A percentile compares a stretch with the other conserved stretches of the same genome.
phyloP scores from a whole-genome alignment of 2,888 invertebrate species.

The Hirtodrosophila cameraria region DNA sequence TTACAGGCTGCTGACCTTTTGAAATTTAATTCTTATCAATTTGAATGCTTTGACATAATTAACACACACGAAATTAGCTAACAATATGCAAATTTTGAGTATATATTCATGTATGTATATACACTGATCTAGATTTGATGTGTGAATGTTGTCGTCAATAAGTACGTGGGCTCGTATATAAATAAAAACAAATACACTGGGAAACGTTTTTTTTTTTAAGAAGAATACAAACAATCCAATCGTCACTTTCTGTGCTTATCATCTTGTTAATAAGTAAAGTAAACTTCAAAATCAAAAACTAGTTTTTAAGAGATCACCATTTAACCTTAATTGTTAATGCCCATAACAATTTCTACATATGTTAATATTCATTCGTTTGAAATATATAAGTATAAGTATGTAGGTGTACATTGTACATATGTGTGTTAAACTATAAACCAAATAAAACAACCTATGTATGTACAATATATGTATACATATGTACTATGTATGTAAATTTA shows the following conservation, averaged over 20 bases:
- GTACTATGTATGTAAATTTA: neutral
- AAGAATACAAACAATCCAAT: too few species aligned
- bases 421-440: too few species aligned
- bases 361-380: too few species aligned
- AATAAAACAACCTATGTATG: too few species aligned
- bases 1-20: neutral
- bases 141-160: neutral
- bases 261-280: too few species aligned
- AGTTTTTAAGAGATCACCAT: too few species aligned
- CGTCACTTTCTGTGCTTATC: too few species aligned
- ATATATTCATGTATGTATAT: slow-evolving; percentile 6
- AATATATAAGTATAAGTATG: too few species aligned
- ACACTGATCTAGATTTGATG: slow-evolving; percentile 26
- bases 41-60: neutral
- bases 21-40: slow-evolving; percentile 1
- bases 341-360: too few species aligned
- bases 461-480: neutral
- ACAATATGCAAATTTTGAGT: slow-evolving; percentile 2
- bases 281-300: too few species aligned
- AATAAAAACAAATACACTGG: slow-evolving; percentile 17
- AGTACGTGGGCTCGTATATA: slow-evolving; percentile 8
- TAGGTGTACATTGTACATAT: too few species aligned
- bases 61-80: neutral
- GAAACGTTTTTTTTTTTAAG: neutral
- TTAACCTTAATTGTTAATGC: too few species aligned